Conservation (phyloP, 2,113 vertebrate species). For the Entomyzon cyanotis region DNA sequence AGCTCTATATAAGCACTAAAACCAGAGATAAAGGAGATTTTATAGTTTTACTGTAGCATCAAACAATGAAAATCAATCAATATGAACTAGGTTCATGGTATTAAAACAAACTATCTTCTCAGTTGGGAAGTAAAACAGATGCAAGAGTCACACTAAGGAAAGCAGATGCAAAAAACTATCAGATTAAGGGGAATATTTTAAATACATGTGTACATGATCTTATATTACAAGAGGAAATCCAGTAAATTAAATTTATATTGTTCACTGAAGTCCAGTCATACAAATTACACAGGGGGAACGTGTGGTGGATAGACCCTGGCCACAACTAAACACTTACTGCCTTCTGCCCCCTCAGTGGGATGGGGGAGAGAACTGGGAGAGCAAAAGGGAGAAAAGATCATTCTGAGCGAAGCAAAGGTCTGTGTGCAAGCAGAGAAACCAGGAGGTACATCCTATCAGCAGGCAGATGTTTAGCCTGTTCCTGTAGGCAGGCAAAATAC, state of each 20-base stretch:
- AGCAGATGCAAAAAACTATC: not conserved
- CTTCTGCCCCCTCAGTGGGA: not conserved
- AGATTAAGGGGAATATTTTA: not conserved
- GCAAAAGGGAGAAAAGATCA: not conserved
- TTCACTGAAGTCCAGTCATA: not conserved
- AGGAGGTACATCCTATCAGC: not conserved
- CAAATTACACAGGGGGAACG: not conserved
- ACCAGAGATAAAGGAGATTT: conserved; percentile 26
- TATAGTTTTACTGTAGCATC: not conserved
- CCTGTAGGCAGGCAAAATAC: not conserved
- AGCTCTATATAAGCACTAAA: conserved; percentile 18
- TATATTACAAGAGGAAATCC: not conserved
- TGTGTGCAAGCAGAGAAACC: not conserved
- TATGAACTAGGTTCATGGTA: not conserved
- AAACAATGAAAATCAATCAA: conserved; percentile 11
- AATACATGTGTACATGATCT: not conserved
- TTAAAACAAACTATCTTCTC: conserved; percentile 9
- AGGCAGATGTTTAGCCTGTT: not conserved
- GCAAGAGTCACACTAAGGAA: not conserved
- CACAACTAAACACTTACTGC: not conserved
- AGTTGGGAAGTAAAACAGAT: not conserved
- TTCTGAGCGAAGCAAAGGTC: not conserved
- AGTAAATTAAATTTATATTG: not conserved
- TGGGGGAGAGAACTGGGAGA: not conserved
- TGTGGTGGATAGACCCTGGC: not conserved